These are phyloP conservation scores for Alfaro cultratus DNA, from an alignment of 2,797 vertebrate species.

Conservation along the genomic window DNA sequence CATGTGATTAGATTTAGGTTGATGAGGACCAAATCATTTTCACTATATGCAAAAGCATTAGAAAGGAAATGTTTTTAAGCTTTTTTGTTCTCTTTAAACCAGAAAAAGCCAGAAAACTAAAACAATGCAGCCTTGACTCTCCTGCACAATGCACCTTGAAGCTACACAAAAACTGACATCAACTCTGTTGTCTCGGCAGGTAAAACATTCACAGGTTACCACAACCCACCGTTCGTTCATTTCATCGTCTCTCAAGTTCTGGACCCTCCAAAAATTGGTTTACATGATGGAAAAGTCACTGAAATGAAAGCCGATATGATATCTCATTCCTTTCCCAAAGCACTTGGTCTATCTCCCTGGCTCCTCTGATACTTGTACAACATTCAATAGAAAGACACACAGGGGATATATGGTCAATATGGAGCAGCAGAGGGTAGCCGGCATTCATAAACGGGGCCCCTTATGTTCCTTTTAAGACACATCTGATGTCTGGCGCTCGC, in stretches of 20 bases:
- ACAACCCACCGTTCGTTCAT: not conserved
- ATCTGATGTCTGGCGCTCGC: conserved; percentile 60
- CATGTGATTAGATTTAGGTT: not conserved
- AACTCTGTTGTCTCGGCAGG: not conserved
- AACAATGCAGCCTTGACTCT: not conserved
- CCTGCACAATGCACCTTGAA: not conserved
- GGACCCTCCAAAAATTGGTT: not conserved
- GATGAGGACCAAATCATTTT: not conserved
- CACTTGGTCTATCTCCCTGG: not conserved
- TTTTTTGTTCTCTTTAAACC: not conserved
- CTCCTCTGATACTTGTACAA: conserved; percentile 24
- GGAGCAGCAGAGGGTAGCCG: conserved; percentile 28
- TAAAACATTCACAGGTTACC: not conserved
- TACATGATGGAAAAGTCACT: not conserved
- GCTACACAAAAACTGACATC: not conserved
- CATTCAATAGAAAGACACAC: conserved; percentile 19
- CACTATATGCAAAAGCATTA: not conserved
- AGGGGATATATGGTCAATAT: conserved; percentile 48
- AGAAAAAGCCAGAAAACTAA: not conserved
- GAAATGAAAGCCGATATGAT: not conserved
- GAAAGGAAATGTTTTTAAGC: not conserved
- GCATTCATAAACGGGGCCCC: conserved; percentile 24
- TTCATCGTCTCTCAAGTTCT: not conserved
- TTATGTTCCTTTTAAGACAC: conserved; percentile 46
- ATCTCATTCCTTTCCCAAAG: not conserved